These are phyloP conservation scores for Torymus aiolomorphi DNA, from an alignment of 2,888 invertebrate species.

Conservation along the genomic window DNA sequence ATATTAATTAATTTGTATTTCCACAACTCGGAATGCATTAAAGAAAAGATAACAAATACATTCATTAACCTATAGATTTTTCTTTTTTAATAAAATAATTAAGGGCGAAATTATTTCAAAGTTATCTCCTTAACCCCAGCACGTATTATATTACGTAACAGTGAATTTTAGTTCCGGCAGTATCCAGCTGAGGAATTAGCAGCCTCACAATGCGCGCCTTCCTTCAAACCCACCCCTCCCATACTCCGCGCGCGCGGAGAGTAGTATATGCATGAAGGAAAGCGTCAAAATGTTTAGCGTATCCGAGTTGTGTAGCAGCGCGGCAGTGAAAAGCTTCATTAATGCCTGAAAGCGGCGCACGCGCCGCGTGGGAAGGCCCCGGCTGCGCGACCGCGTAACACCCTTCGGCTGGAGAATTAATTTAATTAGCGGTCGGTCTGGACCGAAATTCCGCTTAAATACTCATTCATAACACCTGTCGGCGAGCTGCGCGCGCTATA, in stretches of 20 bases:
- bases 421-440: slow-evolving; percentile 74
- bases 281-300: slow-evolving; percentile 6
- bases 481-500: slow-evolving; percentile 47
- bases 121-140: too few relatives aligned
- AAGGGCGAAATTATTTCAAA: too few relatives aligned
- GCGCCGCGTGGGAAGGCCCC: neutral
- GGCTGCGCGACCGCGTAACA: neutral
- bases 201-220: too few relatives aligned
- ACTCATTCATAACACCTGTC: slow-evolving; percentile 73
- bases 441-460: slow-evolving; percentile 70
- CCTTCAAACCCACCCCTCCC: too few relatives aligned
- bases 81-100: too few relatives aligned
- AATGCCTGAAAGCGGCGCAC: slow-evolving; percentile 9
- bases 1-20: too few relatives aligned
- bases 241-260: neutral
- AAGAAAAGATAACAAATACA: too few relatives aligned
- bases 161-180: too few relatives aligned
- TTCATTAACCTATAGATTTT: too few relatives aligned
- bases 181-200: too few relatives aligned
- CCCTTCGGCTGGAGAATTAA: slow-evolving; percentile 66
- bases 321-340: slow-evolving; percentile 36
- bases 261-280: neutral
- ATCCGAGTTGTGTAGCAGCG: neutral
- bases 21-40: too few relatives aligned
- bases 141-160: too few relatives aligned